Evolutionary conservation across 2,797 vertebrate species (phyloP).

Genomic region (Setipinna tenuifilis): DNA sequence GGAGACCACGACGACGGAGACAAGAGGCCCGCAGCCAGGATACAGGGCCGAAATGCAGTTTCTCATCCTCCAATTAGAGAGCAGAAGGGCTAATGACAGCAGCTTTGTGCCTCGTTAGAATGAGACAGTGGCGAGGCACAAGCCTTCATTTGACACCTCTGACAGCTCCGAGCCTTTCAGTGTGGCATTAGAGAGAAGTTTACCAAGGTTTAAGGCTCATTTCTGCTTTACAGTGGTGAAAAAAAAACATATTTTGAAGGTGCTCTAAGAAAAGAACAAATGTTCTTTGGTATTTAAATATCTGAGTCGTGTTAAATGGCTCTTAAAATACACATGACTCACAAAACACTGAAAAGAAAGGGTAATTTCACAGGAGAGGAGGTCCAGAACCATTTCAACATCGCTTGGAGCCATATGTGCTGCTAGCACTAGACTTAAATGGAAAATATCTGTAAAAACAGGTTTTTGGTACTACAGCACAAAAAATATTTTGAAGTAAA

Average conservation of each 20-base stretch:
- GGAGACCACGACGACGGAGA: conserved; percentile 29
- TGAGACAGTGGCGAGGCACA: conserved; percentile 58
- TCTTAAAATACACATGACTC: background rate
- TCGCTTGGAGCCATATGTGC: background rate
- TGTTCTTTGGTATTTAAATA: background rate
- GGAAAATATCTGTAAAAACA: background rate
- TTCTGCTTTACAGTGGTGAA: background rate
- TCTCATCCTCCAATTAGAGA: conserved; percentile 55
- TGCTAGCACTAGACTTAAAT: background rate
- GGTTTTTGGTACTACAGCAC: background rate
- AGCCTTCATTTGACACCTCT: conserved; percentile 57
- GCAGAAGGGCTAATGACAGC: conserved; percentile 20
- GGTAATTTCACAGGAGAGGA: background rate
- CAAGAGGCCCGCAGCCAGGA: conserved; percentile 54
- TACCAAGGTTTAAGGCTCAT: background rate
- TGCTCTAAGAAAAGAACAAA: background rate
- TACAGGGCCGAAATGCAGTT: conserved; percentile 53
- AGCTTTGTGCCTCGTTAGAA: conserved; percentile 65
- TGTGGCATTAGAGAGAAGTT: background rate
- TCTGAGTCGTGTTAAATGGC: background rate
- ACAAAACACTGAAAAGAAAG: background rate
- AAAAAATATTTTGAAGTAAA: background rate
- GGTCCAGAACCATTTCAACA: background rate
- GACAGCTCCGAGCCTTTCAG: background rate
- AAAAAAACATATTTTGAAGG: background rate